A percentile compares a stretch with the other conserved stretches of the same genome.
Conservation (phyloP, 2,888 invertebrate genomes). For the Pherbina coryleti region DNA sequence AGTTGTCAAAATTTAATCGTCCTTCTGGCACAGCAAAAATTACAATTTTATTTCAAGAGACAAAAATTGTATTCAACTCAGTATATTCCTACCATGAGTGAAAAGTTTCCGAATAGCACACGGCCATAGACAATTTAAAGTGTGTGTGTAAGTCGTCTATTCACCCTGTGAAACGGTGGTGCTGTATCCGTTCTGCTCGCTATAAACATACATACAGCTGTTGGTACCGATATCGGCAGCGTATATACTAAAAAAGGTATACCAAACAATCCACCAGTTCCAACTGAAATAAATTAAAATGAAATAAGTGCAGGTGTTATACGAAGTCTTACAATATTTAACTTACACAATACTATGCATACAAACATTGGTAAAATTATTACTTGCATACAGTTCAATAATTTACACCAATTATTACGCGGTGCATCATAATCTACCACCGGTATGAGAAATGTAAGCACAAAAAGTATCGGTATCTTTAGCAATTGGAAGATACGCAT, state of each 20-base stretch:
- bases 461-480: slow-evolving; percentile 71
- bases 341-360: slow-evolving; percentile 20
- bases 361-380: slow-evolving; percentile 37
- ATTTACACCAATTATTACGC: slow-evolving; percentile 48
- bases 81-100: too few relatives aligned
- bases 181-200: slow-evolving; percentile 37
- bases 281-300: slow-evolving; percentile 2
- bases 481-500: slow-evolving; percentile 48
- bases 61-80: too few relatives aligned
- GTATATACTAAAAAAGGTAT: neutral
- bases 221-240: neutral
- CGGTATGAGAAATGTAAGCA: slow-evolving; percentile 70
- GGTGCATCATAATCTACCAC: slow-evolving; percentile 43
- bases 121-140: too few relatives aligned
- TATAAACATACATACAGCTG: slow-evolving; percentile 32
- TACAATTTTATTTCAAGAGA: too few relatives aligned
- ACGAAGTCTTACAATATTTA: too few relatives aligned
- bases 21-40: too few relatives aligned
- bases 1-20: too few relatives aligned
- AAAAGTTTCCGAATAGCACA: too few relatives aligned
- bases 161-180: slow-evolving; percentile 40
- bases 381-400: slow-evolving; percentile 44
- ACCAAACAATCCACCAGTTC: neutral
- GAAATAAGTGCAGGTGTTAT: too few relatives aligned
- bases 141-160: neutral